Conservation (phyloP, 2,888 invertebrate species). For the Antheraea yamamai region DNA sequence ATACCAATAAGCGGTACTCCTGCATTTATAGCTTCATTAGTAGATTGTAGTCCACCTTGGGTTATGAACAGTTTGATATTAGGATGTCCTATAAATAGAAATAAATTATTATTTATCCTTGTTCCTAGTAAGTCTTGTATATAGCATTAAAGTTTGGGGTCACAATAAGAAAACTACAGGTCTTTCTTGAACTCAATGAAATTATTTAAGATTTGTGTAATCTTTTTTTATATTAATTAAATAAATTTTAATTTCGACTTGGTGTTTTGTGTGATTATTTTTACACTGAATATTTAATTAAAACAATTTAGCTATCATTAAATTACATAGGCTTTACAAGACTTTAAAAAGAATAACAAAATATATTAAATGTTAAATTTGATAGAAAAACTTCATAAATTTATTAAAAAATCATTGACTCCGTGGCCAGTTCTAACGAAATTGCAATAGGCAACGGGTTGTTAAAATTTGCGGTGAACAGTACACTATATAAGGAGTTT, state of each 20-base stretch:
- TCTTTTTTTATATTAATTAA: neutral
- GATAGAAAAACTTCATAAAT: too few species aligned
- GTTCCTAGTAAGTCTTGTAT: neutral
- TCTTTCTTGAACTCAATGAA: too few species aligned
- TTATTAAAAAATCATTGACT: too few species aligned
- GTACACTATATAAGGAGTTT: too few species aligned
- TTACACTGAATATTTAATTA: neutral
- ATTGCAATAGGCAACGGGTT: too few species aligned
- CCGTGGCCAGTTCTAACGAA: too few species aligned
- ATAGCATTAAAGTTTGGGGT: neutral
- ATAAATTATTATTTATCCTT: neutral
- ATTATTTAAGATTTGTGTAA: too few species aligned
- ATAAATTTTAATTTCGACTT: neutral
- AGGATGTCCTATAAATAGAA: conserved; percentile 18
- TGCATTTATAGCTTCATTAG: conserved; percentile 34
- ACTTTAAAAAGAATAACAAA: too few species aligned
- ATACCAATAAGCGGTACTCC: conserved; percentile 36
- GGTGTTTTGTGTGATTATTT: neutral
- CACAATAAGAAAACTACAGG: neutral
- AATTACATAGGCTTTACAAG: too few species aligned
- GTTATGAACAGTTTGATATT: conserved; percentile 30
- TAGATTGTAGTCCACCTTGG: conserved; percentile 39
- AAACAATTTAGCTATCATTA: too few species aligned
- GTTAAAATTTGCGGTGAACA: too few species aligned
- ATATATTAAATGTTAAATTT: too few species aligned